Evolutionary conservation across 2,888 invertebrate species (phyloP).

Genomic region (Drosophila nr. perissopoda): DNA sequence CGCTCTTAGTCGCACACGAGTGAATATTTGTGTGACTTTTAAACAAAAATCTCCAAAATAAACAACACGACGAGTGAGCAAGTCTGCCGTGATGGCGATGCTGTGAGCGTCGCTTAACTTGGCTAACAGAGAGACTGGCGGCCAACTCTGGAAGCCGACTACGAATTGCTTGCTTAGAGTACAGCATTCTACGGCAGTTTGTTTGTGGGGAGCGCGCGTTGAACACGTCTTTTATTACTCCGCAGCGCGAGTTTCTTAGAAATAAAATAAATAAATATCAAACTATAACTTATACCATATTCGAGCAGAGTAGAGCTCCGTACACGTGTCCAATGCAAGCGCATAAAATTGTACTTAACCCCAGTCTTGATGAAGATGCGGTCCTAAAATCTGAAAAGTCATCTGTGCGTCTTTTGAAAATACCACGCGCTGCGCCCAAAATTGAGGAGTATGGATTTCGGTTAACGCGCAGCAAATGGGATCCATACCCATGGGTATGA

Average conservation of each 20-base stretch:
- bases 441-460: constrained; percentile 89
- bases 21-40: background rate
- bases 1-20: constrained; percentile 29
- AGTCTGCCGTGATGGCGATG: constrained; percentile 20
- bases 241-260: constrained; percentile 23
- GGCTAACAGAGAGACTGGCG: constrained; percentile 17
- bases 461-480: constrained; percentile 91
- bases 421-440: constrained; percentile 87
- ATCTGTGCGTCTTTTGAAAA: constrained; percentile 85
- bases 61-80: constrained; percentile 18
- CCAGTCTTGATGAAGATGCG: constrained; percentile 14
- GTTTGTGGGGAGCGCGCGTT: constrained; percentile 51
- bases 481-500: constrained; percentile 92
- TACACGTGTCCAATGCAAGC: constrained; percentile 39
- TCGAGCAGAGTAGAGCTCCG: background rate
- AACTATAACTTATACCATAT: background rate
- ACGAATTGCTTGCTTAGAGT: constrained; percentile 37
- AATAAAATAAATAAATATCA: background rate
- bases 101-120: constrained; percentile 35
- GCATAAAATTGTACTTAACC: background rate
- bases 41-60: constrained; percentile 38
- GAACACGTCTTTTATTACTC: constrained; percentile 52
- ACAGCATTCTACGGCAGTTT: constrained; percentile 58
- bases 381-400: constrained; percentile 46
- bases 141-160: constrained; percentile 2